These are phyloP conservation scores for Mesorhabditis sp. DNA, from an alignment of 2,888 invertebrate genomes.

Conservation along the genomic window DNA sequence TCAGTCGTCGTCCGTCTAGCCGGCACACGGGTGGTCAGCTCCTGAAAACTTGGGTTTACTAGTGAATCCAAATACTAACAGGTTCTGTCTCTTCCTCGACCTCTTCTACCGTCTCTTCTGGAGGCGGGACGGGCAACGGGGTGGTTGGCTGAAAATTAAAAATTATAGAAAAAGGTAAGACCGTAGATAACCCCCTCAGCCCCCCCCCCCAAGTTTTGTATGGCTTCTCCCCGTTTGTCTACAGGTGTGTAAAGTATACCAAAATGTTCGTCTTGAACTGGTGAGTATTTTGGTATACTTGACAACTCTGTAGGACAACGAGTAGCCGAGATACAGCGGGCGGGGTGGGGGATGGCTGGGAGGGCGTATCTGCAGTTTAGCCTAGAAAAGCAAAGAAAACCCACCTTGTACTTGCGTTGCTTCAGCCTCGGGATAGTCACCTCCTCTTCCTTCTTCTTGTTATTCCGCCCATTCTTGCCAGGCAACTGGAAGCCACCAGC, in stretches of 20 bases:
- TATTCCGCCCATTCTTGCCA: neutral
- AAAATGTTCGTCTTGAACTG: no score
- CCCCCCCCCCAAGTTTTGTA: no score
- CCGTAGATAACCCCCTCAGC: no score
- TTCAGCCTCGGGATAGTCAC: neutral
- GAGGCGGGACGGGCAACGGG: constrained; percentile 8
- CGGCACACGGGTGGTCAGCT: constrained; percentile 18
- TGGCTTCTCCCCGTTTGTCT: no score
- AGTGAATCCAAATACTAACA: neutral
- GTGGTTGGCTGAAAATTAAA: constrained; percentile 8
- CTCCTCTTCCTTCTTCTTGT: neutral
- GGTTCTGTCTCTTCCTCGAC: constrained; percentile 18
- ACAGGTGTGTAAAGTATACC: no score
- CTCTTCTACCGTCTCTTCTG: constrained; percentile 8
- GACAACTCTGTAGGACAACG: no score
- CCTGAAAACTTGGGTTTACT: neutral
- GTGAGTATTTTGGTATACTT: no score
- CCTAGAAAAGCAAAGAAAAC: neutral
- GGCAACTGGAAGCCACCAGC: constrained; percentile 3
- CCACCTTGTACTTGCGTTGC: neutral
- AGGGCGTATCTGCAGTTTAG: no score
- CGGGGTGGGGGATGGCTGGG: no score
- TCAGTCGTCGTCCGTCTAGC: constrained; percentile 26
- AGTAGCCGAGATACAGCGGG: no score
- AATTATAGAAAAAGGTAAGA: no score